phyloP scores from a whole-genome alignment of 2,888 invertebrate species.

The Cryptocheilus praepositus region DNA sequence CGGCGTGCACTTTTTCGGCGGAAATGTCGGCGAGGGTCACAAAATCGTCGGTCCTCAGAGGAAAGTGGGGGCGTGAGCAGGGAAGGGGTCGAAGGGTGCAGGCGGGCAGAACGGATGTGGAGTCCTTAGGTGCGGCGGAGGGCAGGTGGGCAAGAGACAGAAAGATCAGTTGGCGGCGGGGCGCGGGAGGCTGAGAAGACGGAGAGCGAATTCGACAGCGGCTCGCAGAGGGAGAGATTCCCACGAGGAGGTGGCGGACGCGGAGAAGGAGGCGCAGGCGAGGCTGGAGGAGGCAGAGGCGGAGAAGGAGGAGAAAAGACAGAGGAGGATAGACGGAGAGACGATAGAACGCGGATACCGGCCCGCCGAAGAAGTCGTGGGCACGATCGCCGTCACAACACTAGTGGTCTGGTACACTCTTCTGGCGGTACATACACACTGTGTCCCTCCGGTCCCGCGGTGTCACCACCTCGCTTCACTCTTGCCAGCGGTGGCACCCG shows the following conservation, averaged over 20 bases:
- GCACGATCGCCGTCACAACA: constrained; percentile 71
- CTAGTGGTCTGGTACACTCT: constrained; percentile 59
- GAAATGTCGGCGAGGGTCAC: background rate
- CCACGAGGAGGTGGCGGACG: background rate
- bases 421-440: constrained; percentile 50
- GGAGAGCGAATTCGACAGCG: constrained; percentile 15
- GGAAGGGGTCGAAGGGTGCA: constrained; percentile 18
- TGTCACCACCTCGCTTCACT: constrained; percentile 19
- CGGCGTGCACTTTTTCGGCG: constrained; percentile 6
- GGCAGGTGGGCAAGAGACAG: constrained; percentile 4
- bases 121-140: constrained; percentile 11
- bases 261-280: constrained; percentile 10
- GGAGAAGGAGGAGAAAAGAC: constrained; percentile 22
- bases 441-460: constrained; percentile 39
- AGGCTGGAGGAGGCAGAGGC: constrained; percentile 12
- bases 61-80: background rate
- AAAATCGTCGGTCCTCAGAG: background rate
- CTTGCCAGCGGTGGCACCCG: background rate
- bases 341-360: constrained; percentile 51
- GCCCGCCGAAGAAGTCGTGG: constrained; percentile 63
- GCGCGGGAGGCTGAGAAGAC: constrained; percentile 2
- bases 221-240: constrained; percentile 6
- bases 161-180: background rate
- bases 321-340: constrained; percentile 19
- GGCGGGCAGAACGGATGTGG: background rate